phyloP scores from a whole-genome alignment of 1,140 invertebrate genomes.

The Calephelis nemesis region DNA sequence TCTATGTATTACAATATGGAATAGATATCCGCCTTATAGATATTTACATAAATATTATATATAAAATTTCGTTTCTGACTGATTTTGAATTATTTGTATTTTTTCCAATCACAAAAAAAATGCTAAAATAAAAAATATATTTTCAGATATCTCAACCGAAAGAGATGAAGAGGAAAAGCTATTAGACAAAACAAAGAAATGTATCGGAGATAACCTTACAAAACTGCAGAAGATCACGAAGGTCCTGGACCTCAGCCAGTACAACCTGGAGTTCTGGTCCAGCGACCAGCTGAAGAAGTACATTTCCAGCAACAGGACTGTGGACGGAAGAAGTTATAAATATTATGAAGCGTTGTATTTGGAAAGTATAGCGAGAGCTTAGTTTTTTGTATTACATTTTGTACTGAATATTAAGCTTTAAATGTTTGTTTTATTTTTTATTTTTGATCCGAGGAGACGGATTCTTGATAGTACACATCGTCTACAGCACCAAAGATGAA shows the following conservation, averaged over 20 bases:
- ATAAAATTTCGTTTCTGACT: too few relatives aligned
- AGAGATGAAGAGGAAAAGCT: constrained; percentile 38
- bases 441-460: too few relatives aligned
- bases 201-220: constrained; percentile 43
- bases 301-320: constrained; percentile 47
- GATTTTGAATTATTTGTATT: too few relatives aligned
- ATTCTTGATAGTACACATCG: too few relatives aligned
- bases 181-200: constrained; percentile 55
- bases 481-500: too few relatives aligned
- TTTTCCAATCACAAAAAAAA: too few relatives aligned
- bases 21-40: too few relatives aligned
- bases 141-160: constrained; percentile 47
- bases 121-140: not conserved
- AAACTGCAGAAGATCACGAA: constrained; percentile 47
- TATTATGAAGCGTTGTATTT: constrained; percentile 49
- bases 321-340: constrained; percentile 50
- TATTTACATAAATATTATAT: too few relatives aligned
- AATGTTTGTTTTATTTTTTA: not conserved
- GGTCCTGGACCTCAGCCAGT: constrained; percentile 42
- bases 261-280: constrained; percentile 55
- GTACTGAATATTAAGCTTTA: not conserved
- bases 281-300: constrained; percentile 42
- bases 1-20: too few relatives aligned
- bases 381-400: not conserved
- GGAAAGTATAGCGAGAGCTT: constrained; percentile 28